These are phyloP conservation scores for Napeogenes sylphis DNA, from an alignment of 2,888 invertebrate genomes.

Conservation along the genomic window DNA sequence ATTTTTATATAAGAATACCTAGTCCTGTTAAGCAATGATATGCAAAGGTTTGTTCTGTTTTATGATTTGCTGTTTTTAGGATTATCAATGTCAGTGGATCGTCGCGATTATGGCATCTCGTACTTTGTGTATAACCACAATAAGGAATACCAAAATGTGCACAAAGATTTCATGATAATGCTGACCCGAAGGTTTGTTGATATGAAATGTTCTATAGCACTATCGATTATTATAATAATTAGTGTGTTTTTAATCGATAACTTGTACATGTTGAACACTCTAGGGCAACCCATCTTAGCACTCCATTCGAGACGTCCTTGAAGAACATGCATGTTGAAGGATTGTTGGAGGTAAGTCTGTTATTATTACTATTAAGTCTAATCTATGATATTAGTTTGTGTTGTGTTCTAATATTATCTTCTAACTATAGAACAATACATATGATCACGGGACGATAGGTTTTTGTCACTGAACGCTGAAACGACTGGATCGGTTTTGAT, in stretches of 20 bases:
- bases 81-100: slow-evolving; percentile 43
- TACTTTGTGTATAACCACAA: slow-evolving; percentile 47
- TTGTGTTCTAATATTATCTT: not conserved
- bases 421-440: no score
- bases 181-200: slow-evolving; percentile 16
- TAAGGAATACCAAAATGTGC: slow-evolving; percentile 40
- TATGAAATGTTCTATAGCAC: not conserved
- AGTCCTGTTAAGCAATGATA: not conserved
- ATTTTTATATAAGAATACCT: no score
- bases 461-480: no score
- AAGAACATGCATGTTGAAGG: slow-evolving; percentile 46
- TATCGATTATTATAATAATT: not conserved
- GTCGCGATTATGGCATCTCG: slow-evolving; percentile 28
- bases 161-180: slow-evolving; percentile 31
- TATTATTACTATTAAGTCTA: not conserved
- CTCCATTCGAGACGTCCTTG: slow-evolving; percentile 27
- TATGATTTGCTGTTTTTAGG: slow-evolving; percentile 35
- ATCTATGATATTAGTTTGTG: not conserved
- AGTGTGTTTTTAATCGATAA: not conserved
- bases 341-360: slow-evolving; percentile 44
- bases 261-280: no score
- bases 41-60: not conserved
- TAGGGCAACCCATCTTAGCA: slow-evolving; percentile 4
- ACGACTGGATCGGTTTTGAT: no score
- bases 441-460: no score